phyloP scores from a whole-genome alignment of 2,797 vertebrate genomes.

The Sandelia bainsii region DNA sequence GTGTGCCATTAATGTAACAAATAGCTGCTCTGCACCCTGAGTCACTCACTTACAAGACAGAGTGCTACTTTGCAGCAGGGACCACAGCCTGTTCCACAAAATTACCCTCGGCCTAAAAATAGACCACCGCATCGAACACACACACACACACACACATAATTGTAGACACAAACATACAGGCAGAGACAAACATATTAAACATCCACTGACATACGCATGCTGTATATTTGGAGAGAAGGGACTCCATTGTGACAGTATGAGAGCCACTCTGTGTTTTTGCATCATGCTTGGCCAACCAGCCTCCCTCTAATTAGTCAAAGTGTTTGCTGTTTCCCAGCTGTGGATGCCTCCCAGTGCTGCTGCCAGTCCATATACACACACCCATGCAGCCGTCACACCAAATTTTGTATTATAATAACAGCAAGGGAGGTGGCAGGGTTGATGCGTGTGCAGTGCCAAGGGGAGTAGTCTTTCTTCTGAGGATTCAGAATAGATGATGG shows the following conservation, averaged over 20 bases:
- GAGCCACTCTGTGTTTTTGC: slow-evolving; percentile 31
- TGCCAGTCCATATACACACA: slow-evolving; percentile 33
- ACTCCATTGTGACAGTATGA: slow-evolving; percentile 22
- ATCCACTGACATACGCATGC: slow-evolving; percentile 7
- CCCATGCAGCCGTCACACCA: slow-evolving; percentile 28
- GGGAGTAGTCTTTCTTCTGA: slow-evolving; percentile 16
- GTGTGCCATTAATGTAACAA: slow-evolving; percentile 44
- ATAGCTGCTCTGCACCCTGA: slow-evolving; percentile 44
- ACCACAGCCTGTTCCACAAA: slow-evolving; percentile 57
- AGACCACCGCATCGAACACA: slow-evolving; percentile 40
- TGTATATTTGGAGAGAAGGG: slow-evolving; percentile 36
- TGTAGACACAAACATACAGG: background rate
- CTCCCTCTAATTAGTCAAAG: slow-evolving; percentile 64
- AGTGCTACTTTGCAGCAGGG: slow-evolving; percentile 56
- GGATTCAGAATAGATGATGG: slow-evolving; percentile 23
- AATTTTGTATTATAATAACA: slow-evolving; percentile 31
- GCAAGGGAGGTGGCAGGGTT: slow-evolving; percentile 9
- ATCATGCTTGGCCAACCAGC: slow-evolving; percentile 56
- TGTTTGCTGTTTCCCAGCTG: slow-evolving; percentile 53
- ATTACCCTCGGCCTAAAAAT: slow-evolving; percentile 66
- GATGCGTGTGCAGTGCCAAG: slow-evolving; percentile 1
- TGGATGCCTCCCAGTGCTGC: slow-evolving; percentile 41
- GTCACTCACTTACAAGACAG: slow-evolving; percentile 53
- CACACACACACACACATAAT: slow-evolving; percentile 14
- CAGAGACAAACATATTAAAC: slow-evolving; percentile 10